Evolutionary conservation across 2,888 invertebrate species (phyloP).

Genomic region (Endotricha flammealis): DNA sequence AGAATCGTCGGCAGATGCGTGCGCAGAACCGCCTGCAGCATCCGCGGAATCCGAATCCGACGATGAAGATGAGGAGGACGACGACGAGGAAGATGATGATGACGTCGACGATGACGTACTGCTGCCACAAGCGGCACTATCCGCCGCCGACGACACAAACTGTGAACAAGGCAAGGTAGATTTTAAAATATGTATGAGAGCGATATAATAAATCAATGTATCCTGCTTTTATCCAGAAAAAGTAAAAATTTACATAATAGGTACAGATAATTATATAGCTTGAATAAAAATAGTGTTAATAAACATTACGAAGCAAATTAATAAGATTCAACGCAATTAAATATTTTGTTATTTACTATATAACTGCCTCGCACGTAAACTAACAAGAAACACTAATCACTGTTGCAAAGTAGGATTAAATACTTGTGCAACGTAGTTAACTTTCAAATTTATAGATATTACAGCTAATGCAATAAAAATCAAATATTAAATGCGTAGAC

Average conservation of each 20-base stretch:
- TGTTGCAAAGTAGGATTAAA: not conserved
- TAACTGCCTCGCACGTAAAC: no score
- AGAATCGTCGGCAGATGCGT: conserved; percentile 69
- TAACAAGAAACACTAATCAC: no score
- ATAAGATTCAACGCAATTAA: no score
- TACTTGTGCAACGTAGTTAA: not conserved
- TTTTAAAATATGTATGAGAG: no score
- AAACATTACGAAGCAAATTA: no score
- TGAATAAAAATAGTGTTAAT: no score
- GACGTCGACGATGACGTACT: conserved; percentile 66
- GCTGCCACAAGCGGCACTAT: conserved; percentile 59
- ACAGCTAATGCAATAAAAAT: conserved; percentile 4
- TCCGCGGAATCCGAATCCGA: conserved; percentile 69
- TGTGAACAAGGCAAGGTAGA: conserved; percentile 33
- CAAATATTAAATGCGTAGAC: not conserved
- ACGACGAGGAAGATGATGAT: conserved; percentile 65
- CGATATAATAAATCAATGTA: no score
- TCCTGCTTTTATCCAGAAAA: no score
- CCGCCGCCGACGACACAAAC: conserved; percentile 59
- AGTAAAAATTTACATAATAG: no score
- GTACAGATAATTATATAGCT: no score
- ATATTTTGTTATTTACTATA: not conserved
- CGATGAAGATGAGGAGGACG: conserved; percentile 67
- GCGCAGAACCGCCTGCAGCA: conserved; percentile 56
- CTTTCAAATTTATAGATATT: not conserved